phyloP scores from a whole-genome alignment of 2,113 vertebrate genomes.

The Podilymbus podiceps region DNA sequence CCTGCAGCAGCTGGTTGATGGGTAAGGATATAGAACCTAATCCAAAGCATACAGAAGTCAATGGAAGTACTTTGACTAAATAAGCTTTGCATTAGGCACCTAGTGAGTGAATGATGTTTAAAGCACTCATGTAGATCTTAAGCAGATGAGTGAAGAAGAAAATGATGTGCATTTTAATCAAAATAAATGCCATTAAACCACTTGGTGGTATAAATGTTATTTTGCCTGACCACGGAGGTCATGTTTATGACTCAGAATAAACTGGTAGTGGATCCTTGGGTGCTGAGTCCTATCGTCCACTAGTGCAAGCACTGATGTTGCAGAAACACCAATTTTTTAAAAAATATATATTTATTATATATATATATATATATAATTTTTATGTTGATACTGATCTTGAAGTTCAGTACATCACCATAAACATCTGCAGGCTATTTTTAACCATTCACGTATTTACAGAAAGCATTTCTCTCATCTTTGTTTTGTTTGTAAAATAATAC shows the following conservation, averaged over 20 bases:
- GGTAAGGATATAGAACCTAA: neutral
- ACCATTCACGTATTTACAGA: neutral
- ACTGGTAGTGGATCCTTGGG: neutral
- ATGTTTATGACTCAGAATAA: neutral
- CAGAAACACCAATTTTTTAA: neutral
- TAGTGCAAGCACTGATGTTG: neutral
- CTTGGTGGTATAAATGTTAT: neutral
- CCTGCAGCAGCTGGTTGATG: neutral
- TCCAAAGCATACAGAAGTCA: constrained; percentile 33
- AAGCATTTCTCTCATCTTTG: neutral
- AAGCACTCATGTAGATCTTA: neutral
- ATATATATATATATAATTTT: neutral
- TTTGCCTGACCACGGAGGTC: neutral
- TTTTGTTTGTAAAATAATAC: neutral
- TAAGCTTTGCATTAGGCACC: constrained; percentile 28
- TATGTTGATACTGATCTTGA: neutral
- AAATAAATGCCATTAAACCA: neutral
- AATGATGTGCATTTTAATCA: neutral
- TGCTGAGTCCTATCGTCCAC: neutral
- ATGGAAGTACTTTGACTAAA: constrained; percentile 11
- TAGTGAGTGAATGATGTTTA: neutral
- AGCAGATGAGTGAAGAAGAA: neutral
- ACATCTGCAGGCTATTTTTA: neutral
- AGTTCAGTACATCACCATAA: neutral
- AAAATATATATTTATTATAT: neutral